Evolutionary conservation across 1,140 invertebrate species (phyloP).

Genomic region (Lasaia peninsularis): DNA sequence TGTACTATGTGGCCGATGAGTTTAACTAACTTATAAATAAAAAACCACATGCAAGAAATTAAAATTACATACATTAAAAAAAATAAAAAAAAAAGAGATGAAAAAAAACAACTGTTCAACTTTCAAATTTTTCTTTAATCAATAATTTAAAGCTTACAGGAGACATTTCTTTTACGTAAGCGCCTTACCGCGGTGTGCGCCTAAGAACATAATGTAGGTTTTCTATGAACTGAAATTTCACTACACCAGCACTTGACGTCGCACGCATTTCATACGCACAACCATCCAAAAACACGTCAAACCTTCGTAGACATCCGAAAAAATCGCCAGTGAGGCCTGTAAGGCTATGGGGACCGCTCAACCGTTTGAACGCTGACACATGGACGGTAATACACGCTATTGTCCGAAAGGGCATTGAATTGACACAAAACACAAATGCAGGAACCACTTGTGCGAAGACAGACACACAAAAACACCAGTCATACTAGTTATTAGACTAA

Average conservation of each 20-base stretch:
- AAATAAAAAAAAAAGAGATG: conserved; percentile 2
- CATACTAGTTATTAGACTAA: conserved; percentile 29
- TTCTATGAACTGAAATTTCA: conserved; percentile 52
- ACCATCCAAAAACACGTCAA: conserved; percentile 19
- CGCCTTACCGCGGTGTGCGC: conserved; percentile 34
- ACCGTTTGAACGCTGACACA: conserved; percentile 21
- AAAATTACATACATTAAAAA: too few relatives aligned
- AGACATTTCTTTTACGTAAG: conserved; percentile 54
- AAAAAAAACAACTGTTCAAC: conserved; percentile 48
- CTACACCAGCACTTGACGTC: conserved; percentile 40
- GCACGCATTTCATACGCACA: conserved; percentile 33
- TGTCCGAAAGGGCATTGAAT: conserved; percentile 28
- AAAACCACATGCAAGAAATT: too few relatives aligned
- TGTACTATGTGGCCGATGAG: too few relatives aligned
- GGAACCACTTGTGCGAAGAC: conserved; percentile 38
- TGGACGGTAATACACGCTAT: conserved; percentile 37
- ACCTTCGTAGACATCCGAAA: conserved; percentile 9
- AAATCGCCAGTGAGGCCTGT: conserved; percentile 4
- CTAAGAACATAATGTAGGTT: conserved; percentile 25
- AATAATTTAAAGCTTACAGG: conserved; percentile 76
- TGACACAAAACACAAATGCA: conserved; percentile 33
- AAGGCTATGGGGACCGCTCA: conserved; percentile 14
- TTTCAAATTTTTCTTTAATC: conserved; percentile 71
- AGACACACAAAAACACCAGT: conserved; percentile 29
- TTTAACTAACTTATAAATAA: too few relatives aligned